phyloP scores from a whole-genome alignment of 2,888 invertebrate species.

The Agonum fuliginosum region DNA sequence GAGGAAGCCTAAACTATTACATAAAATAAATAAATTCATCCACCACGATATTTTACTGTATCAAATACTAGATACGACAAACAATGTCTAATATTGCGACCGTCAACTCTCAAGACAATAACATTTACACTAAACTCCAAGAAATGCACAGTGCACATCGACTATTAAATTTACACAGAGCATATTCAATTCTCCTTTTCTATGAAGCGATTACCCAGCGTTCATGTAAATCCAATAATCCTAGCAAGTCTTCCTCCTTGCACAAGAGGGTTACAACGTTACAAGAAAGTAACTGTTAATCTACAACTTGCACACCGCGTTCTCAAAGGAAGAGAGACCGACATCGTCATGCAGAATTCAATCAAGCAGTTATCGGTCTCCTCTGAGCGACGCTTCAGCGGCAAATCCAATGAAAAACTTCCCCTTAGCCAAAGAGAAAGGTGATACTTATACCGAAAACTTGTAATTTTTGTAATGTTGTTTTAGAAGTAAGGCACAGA shows the following conservation, averaged over 20 bases:
- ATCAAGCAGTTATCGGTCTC: constrained; percentile 27
- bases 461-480: neutral
- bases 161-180: neutral
- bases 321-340: neutral
- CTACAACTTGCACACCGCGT: neutral
- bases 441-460: neutral
- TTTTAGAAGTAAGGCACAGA: neutral
- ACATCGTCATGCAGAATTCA: constrained; percentile 28
- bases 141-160: no score
- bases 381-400: neutral
- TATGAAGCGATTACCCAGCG: neutral
- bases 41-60: no score
- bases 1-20: no score
- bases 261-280: constrained; percentile 10
- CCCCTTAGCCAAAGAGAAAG: neutral
- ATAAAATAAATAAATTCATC: no score
- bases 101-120: no score
- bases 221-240: constrained; percentile 21
- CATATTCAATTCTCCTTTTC: neutral
- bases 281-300: constrained; percentile 37
- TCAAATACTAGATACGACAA: no score
- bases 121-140: no score
- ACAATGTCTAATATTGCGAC: no score
- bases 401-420: constrained; percentile 35
- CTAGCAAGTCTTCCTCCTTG: neutral